Percentiles rank a stretch among this genome's conserved stretches.
phyloP scores from a whole-genome alignment of 2,888 invertebrate species.

The Choreutis nemorana region DNA sequence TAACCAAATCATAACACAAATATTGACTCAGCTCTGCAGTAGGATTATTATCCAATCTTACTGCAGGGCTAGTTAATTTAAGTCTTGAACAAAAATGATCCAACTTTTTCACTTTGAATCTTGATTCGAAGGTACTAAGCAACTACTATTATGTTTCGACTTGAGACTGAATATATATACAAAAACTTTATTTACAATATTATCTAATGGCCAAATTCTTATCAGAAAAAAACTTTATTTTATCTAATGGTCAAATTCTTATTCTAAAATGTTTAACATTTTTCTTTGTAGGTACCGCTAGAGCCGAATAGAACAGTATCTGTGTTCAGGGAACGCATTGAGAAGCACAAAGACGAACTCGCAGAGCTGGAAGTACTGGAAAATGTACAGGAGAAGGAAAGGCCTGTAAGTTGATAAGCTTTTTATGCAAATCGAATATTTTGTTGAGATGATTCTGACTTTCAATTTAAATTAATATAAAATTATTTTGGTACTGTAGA shows the following conservation, averaged over 20 bases:
- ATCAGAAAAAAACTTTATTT: background rate
- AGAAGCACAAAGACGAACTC: conserved; percentile 89
- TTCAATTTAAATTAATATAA: too few species aligned
- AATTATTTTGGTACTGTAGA: too few species aligned
- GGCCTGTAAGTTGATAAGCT: conserved; percentile 73
- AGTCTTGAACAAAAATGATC: background rate
- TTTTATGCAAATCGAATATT: too few species aligned
- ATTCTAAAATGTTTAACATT: background rate
- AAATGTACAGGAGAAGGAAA: conserved; percentile 83
- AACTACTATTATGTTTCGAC: too few species aligned
- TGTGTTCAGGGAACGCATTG: conserved; percentile 89
- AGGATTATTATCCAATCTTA: background rate
- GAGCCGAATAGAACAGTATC: conserved; percentile 91
- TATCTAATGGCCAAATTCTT: background rate
- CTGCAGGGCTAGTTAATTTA: background rate
- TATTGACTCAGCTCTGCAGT: too few species aligned
- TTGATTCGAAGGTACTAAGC: background rate
- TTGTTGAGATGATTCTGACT: too few species aligned
- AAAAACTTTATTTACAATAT: too few species aligned
- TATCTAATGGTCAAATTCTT: too few species aligned
- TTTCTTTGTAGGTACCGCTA: conserved; percentile 68
- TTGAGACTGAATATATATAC: too few species aligned
- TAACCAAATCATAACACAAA: too few species aligned
- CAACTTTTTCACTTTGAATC: background rate
- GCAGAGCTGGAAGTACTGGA: conserved; percentile 85